These are phyloP conservation scores for Strigamia transsilvanica DNA, from an alignment of 2,888 invertebrate genomes.

Conservation along the genomic window DNA sequence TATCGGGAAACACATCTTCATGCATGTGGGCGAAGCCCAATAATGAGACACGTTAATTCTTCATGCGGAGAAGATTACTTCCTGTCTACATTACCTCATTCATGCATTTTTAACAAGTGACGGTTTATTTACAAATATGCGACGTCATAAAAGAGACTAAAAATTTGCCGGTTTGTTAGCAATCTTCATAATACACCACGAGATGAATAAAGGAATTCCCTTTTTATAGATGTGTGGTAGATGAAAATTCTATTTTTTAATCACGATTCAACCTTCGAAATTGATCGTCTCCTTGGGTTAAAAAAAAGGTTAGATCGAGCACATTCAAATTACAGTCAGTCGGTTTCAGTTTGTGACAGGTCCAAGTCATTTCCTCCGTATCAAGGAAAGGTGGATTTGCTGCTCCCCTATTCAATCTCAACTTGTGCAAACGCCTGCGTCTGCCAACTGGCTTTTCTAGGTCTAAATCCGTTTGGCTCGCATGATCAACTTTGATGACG, in stretches of 20 bases:
- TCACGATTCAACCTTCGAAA: slow-evolving; percentile 3
- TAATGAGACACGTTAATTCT: too few species aligned
- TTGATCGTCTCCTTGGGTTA: slow-evolving; percentile 2
- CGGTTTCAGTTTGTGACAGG: slow-evolving; percentile 30
- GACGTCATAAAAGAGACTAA: too few species aligned
- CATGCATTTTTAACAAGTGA: too few species aligned
- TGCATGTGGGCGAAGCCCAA: too few species aligned
- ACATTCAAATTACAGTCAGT: slow-evolving; percentile 30
- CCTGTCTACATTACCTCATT: too few species aligned
- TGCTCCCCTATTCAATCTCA: slow-evolving; percentile 30
- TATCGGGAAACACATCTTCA: too few species aligned
- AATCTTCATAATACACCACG: not conserved
- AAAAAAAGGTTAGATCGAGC: slow-evolving; percentile 26
- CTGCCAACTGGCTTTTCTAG: slow-evolving; percentile 26
- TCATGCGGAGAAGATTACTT: too few species aligned
- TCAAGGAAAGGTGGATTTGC: slow-evolving; percentile 30
- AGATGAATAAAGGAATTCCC: not conserved
- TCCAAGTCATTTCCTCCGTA: slow-evolving; percentile 30
- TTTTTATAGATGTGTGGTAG: not conserved
- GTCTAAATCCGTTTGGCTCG: slow-evolving; percentile 25
- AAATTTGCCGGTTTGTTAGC: too few species aligned
- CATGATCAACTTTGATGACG: slow-evolving; percentile 30
- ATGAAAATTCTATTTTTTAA: not conserved
- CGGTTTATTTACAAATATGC: too few species aligned
- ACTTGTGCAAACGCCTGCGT: slow-evolving; percentile 30